These are phyloP conservation scores for Puma concolor DNA, from an alignment of 2,113 vertebrate species.

Conservation along the genomic window DNA sequence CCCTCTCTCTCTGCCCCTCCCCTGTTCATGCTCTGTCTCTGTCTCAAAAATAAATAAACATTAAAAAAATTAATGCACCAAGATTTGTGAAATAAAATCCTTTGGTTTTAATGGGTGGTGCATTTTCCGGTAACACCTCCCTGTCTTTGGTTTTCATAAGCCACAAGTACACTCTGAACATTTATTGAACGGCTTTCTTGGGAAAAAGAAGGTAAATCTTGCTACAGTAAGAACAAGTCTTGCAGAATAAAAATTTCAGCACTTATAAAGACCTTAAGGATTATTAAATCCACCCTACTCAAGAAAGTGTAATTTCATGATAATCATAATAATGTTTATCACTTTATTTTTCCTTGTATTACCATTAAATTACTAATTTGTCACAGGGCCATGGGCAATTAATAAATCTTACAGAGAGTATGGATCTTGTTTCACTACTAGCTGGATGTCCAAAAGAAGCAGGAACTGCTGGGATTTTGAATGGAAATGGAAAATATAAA, in stretches of 20 bases:
- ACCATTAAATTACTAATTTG: background rate
- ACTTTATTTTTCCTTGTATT: background rate
- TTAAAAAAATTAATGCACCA: background rate
- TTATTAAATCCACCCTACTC: background rate
- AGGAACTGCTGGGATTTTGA: background rate
- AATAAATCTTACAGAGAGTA: background rate
- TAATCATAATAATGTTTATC: background rate
- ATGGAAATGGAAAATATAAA: background rate
- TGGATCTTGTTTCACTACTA: background rate
- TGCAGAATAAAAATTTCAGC: background rate
- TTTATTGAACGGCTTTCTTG: background rate
- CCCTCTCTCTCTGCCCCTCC: no score
- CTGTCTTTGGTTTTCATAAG: constrained; percentile 26
- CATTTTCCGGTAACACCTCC: background rate
- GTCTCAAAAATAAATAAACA: no score
- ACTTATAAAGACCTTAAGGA: background rate
- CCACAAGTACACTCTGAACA: background rate
- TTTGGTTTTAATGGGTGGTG: background rate
- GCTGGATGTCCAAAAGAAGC: background rate
- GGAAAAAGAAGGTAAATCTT: background rate
- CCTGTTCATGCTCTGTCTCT: no score
- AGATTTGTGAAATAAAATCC: background rate
- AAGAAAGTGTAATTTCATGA: constrained; percentile 23
- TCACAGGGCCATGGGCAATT: background rate
- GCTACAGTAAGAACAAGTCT: background rate